Base-by-base conservation (phyloP, 2,888 invertebrate genomes). In the Pseudococcus jackbeardsleyi region DNA sequence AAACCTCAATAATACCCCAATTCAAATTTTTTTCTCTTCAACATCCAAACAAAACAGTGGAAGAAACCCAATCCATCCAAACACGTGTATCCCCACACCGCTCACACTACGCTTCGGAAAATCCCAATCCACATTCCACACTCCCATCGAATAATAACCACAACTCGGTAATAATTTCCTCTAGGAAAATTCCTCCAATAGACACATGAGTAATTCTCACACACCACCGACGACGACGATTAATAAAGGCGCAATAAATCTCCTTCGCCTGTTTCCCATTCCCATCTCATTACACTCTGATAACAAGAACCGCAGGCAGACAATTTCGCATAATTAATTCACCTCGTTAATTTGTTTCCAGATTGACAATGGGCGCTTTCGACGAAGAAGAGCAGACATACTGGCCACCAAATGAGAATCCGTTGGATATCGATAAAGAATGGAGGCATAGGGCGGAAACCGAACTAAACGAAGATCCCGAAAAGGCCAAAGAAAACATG, bases 401-500 rank as follows among this genome's bases (percentile, higher is more conserved):
- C 12, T 90, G 90, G 88, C 88, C 88, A 22, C 90, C 90, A 0
- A 90, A 88, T 42, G 42, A 89, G 11, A 90, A 90, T 72, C 90
- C 90, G 1, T 86, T 89, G 50, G 90, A 90, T 39, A 89, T 90
- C 17, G 92, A 92, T 89, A 93, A 92, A 89, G 92, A 92, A 79
- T 91, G 90, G 64, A 88, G 89, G 82, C 59, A 89, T 19, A 59
- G 89, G 50, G 90, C 90, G 11, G 90, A 90, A 85, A 89, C 89
- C n/a, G 90, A 90, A 88, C 89, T 90, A 1, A 89, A 90, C 39
- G 90, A 90, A 89, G 89, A 89, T 11, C 90, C 90, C 1, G 90
- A 90, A 19, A 89, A 86, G 26, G 89, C 90, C 33, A 88, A 89
- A 84, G 89, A 90, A 85, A 90, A 90, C 88, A 89, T 90, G 26